Base-by-base conservation (phyloP, 2,888 invertebrate species). In the Catocala sponsa region DNA sequence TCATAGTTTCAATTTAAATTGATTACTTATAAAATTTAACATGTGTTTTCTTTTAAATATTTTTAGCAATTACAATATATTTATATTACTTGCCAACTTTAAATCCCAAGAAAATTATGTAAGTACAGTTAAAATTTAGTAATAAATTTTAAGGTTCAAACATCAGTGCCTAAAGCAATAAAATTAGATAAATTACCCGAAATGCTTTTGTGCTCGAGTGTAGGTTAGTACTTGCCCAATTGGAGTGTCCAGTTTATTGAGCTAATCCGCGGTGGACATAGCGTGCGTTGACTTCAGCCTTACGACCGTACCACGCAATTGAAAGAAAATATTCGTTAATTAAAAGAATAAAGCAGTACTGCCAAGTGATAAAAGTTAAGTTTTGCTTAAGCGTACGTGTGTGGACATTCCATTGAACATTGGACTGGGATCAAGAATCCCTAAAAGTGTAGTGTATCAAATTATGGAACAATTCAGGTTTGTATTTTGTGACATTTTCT, bases 221-320 rank as follows among this genome's bases (percentile, higher is more conserved):
- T 41, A 52, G 11, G 41, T 41, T 33, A 7, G 33, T 56, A 65
- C 62, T 76, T 56, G 61, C 54, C 60, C 70, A 75, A 73, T 73
- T 76, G 76, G 63, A 59, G 52, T 48, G 60, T 59, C 33, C 61
- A 73, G 70, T 70, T 57, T 70, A 70, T 66, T 64, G 64, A 47
- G 58, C 50, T 68, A 47, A 65, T 71, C 62, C 64, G 55, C 46
- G 59, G 62, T 57, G 70, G 35, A 42, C 46, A 15, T 57, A 54
- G 52, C 59, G 68, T 33, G 51, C 13, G 49, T 47, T 41, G 35
- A 10, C 46, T 38, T 38, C 13, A 15, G 2, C 7, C 12, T 59
- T 35, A 54, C 15, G 15, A 10, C 9, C 10, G 44, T 42, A n/a
- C 11, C 12, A 44, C 12, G 12, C 44, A 44, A n/a, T 42, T 55